These are phyloP conservation scores for Callinectes sapidus DNA, from an alignment of 2,888 invertebrate genomes.

Conservation along the genomic window DNA sequence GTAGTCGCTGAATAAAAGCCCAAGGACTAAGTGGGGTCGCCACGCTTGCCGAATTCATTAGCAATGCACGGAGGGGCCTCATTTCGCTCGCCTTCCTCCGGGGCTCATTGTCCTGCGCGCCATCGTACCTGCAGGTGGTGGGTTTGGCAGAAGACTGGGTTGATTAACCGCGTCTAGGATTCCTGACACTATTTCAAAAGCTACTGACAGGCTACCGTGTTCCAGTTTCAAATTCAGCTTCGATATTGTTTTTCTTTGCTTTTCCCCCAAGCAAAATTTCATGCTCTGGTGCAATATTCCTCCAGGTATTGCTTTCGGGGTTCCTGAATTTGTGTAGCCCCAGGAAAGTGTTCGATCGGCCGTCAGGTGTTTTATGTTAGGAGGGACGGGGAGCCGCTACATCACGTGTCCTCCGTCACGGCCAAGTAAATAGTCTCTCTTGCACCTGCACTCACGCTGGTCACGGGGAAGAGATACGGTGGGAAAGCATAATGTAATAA, in stretches of 20 bases:
- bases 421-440: background rate
- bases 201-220: background rate
- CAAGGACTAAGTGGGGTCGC: constrained; percentile 12
- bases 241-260: background rate
- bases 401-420: background rate
- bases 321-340: background rate
- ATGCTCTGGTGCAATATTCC: background rate
- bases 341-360: background rate
- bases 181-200: background rate
- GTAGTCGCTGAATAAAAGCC: background rate
- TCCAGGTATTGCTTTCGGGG: background rate
- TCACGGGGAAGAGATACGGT: background rate
- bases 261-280: background rate
- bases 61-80: constrained; percentile 26
- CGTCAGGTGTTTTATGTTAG: constrained; percentile 16
- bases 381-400: background rate
- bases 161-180: background rate
- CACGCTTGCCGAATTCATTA: constrained; percentile 18
- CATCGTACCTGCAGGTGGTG: background rate
- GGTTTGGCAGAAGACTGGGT: background rate
- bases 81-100: constrained; percentile 22
- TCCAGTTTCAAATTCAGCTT: background rate
- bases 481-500: background rate
- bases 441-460: background rate
- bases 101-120: constrained; percentile 4